A percentile compares a stretch with the other conserved stretches of the same genome.
phyloP scores from a whole-genome alignment of 64 coral and sea anemone genomes.

The Hydrozoanthus tunicans region DNA sequence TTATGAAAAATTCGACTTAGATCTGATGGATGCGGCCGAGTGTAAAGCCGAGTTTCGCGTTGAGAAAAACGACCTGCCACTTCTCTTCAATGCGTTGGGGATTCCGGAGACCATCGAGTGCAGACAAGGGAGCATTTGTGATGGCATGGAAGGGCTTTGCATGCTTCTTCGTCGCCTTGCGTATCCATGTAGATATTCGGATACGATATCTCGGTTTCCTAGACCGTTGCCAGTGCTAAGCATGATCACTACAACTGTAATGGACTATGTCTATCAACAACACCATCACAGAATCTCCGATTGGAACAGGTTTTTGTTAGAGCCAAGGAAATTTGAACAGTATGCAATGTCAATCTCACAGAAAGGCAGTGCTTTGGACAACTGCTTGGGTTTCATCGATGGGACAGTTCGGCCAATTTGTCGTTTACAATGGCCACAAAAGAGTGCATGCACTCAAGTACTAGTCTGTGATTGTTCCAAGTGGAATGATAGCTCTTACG shows the following conservation, averaged over 20 bases:
- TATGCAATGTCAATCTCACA: constrained; percentile 28
- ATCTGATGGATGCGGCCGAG: neutral
- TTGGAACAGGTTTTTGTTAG: constrained; percentile 29
- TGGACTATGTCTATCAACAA: constrained; percentile 44
- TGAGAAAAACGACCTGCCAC: neutral
- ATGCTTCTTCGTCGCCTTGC: no score
- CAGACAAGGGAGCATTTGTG: no score
- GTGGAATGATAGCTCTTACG: constrained; percentile 19
- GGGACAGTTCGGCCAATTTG: constrained; percentile 12
- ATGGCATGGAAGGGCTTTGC: no score
- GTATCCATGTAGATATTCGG: no score
- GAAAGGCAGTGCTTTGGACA: constrained; percentile 20
- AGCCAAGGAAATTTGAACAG: constrained; percentile 34
- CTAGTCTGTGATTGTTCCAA: neutral
- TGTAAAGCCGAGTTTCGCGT: neutral
- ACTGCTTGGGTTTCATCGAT: neutral
- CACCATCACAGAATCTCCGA: constrained; percentile 33
- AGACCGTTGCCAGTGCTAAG: neutral
- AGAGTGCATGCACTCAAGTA: constrained; percentile 12
- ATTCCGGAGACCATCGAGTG: neutral
- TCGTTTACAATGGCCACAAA: constrained; percentile 16
- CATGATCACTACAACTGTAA: constrained; percentile 21
- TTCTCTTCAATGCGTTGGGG: neutral
- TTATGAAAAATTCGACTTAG: neutral
- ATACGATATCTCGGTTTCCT: no score